Evolutionary conservation across 1,140 invertebrate genomes (phyloP).

Genomic region (Artemia franciscana): DNA sequence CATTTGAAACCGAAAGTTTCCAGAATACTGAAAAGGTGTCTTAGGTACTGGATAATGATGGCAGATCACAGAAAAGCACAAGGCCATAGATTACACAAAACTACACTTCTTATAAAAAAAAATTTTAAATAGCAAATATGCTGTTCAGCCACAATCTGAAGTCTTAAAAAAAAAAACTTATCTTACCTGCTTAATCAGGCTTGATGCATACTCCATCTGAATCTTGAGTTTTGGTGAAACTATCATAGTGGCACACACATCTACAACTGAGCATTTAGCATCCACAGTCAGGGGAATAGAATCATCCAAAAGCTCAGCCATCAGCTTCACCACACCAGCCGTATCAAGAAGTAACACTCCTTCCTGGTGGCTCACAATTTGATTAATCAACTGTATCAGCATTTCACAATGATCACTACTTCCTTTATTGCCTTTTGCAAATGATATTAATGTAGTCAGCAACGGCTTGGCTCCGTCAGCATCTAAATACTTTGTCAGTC

Average conservation of each 20-base stretch:
- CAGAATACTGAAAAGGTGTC: no score
- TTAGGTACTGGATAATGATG: no score
- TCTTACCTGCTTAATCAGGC: conserved; percentile 27
- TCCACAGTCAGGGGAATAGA: conserved; percentile 19
- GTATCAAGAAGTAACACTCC: conserved; percentile 35
- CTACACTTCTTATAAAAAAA: no score
- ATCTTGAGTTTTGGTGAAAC: conserved; percentile 32
- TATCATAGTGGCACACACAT: conserved; percentile 31
- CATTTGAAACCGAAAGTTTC: no score
- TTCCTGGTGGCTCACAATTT: conserved; percentile 31
- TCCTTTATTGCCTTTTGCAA: conserved; percentile 1
- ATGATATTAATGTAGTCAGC: conserved; percentile 18
- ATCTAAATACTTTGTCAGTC: conserved; percentile 4
- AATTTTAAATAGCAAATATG: no score
- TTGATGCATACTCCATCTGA: conserved; percentile 38
- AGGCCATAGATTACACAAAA: no score
- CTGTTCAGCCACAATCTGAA: no score
- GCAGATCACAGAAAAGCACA: no score
- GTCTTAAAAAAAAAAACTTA: no score
- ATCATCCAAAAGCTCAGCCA: conserved; percentile 23
- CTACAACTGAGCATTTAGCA: conserved; percentile 20
- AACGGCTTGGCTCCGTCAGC: neutral
- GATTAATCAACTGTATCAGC: conserved; percentile 30
- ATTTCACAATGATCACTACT: conserved; percentile 10
- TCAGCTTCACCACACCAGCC: conserved; percentile 20